Base-by-base conservation (phyloP, 2,113 vertebrate species). In the Corapipo altera region DNA sequence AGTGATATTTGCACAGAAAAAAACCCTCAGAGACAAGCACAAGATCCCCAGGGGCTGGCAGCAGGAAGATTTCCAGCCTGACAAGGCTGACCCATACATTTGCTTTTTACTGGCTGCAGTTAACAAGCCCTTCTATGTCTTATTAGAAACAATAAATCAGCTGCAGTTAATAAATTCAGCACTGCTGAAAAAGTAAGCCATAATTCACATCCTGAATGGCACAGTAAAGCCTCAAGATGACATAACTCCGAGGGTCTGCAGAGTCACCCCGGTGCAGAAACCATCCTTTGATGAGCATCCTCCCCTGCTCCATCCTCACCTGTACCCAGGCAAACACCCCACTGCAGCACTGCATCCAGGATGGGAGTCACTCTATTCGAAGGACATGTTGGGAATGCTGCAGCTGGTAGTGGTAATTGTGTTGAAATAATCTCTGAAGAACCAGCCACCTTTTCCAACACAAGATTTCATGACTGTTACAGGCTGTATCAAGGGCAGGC, bases 91-190 rank as follows among this genome's bases (percentile, higher is more conserved):
- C 39, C 87, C 17, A 9, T 26, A 55, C 44, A 66, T 39, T 88
- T 57, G 6, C 4, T 86, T 85, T 91, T 85, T 86, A 54, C 35
- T 69, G 76, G 22, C 61, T 8, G 13, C 62, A 69, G 76, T 83
- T 93, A 93, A 44, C 18, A 85, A 84, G 14, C 35, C 52, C 62
- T 84, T 87, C 66, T 51, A 33, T 23, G 35, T 48, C 82, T 85
- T 91, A 85, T 72, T 77, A 48, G 41, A 4, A 43, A 52, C 83
- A 80, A 48, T 79, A 82, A 89, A 93, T 89, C 71, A 83, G 46
- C 41, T 54, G 71, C 49, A 85, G 91, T 93, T 85, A 75, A 75
- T 96, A 96, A 94, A 95, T 89, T 83, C 84, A 78, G 71, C 82
- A 30, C n/a, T 57, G 37, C 55, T 91, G 57, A 61, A 76, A 52